Percentiles rank a stretch among this genome's conserved stretches.
Evolutionary conservation across 2,113 vertebrate genomes (phyloP).

Genomic region (Dinomys branickii): DNA sequence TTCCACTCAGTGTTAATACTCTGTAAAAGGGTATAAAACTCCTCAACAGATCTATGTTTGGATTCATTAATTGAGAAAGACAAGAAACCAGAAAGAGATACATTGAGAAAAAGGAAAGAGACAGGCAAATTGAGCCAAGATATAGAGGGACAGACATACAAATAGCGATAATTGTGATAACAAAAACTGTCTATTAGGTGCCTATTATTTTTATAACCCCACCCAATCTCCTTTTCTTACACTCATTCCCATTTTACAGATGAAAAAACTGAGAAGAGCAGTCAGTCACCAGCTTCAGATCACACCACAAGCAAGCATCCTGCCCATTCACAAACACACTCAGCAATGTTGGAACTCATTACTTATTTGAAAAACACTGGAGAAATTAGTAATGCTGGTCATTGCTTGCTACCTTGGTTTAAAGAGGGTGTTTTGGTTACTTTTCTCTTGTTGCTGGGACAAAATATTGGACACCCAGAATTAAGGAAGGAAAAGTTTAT

Average conservation of each 20-base stretch:
- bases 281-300: background rate
- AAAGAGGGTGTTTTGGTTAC: background rate
- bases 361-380: background rate
- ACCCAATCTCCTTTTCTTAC: background rate
- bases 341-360: background rate
- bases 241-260: background rate
- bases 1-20: background rate
- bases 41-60: background rate
- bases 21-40: background rate
- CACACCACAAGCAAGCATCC: background rate
- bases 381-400: background rate
- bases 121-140: background rate
- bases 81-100: background rate
- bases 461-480: too few species aligned
- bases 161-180: background rate
- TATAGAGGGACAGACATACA: background rate
- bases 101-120: background rate
- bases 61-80: background rate
- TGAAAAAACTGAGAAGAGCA: background rate
- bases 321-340: background rate
- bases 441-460: too few species aligned
- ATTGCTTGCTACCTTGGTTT: background rate
- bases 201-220: background rate
- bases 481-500: too few species aligned
- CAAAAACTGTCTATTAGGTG: rapidly evolving